Evolutionary conservation across 2,888 invertebrate species (phyloP).

Genomic region (Tenthredo livida): DNA sequence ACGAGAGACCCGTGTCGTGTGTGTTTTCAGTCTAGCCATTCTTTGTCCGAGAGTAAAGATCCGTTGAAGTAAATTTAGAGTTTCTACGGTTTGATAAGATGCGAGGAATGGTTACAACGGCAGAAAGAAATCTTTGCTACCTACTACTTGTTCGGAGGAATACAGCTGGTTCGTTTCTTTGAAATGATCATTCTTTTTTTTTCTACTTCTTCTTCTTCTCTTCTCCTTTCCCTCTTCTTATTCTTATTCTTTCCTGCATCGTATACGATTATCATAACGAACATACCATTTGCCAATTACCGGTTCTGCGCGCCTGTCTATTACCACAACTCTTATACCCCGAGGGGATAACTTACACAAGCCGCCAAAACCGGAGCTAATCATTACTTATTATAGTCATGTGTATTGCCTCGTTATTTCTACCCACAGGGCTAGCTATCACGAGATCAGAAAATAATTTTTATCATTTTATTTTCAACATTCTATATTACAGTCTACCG

Average conservation of each 20-base stretch:
- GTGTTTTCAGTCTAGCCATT: not conserved
- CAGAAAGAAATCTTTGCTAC: not conserved
- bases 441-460: conserved; percentile 1
- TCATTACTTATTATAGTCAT: conserved; percentile 29
- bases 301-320: conserved; percentile 25
- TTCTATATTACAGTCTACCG: too few relatives aligned
- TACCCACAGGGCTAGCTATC: not conserved
- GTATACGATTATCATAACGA: not conserved
- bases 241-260: not conserved
- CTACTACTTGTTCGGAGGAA: not conserved
- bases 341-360: conserved; percentile 24
- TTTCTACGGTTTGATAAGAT: not conserved
- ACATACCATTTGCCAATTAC: conserved; percentile 32
- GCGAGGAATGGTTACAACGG: not conserved
- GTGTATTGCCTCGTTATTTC: conserved; percentile 25
- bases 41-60: conserved; percentile 18
- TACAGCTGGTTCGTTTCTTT: not conserved
- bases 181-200: not conserved
- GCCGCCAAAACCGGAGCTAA: conserved; percentile 40
- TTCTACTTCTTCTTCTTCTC: not conserved
- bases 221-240: not conserved
- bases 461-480: not conserved
- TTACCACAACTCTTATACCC: conserved; percentile 32
- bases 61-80: not conserved
- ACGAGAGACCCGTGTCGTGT: conserved; percentile 6